Base-by-base conservation (phyloP, 2,113 vertebrate species). In the Formicarius rufipectus region DNA sequence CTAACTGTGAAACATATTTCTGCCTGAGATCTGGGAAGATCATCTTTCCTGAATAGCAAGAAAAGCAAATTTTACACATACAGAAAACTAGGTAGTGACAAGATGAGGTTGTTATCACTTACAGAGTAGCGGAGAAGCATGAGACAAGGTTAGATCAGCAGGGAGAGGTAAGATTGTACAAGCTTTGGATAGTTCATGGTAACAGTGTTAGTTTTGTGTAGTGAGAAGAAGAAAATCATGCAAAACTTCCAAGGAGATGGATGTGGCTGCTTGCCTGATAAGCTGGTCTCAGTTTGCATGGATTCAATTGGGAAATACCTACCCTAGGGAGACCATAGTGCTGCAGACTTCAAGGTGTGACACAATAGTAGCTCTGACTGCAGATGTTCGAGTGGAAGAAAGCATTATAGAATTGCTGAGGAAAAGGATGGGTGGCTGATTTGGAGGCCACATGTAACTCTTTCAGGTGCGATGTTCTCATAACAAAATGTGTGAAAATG, bases 401-500 rank as follows among this genome's bases (percentile, higher is more conserved):
- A 84, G 23, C 20, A 13, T 52, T 71, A 20, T 4, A 68, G 50
- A 69, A 23, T 31, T 47, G 24, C 12, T 75, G 80, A 59, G 66
- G 39, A 91, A 93, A 91, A 83, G 24, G 30, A 60, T 4, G 6
- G 20, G 24, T 71, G 68, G 56, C 35, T 87, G n/a, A 52, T 62
- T 84, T 89, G 60, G 39, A 63, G 37, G 35, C 9, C 23, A 47
- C 0, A 3, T 74, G 86, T 56, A 91, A 95, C 75, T 60, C 28
- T 94, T 90, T 94, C 69, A 95, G 83, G 39, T 91, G 77, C 84
- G 76, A 86, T 0, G 0, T 63, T 90, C 47, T 64, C 40, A 12
- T 87, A 78, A 87, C 27, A 84, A 89, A 92, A 86, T 31, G 37
- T 72, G 39, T 90, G 64, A 96, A 92, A 95, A 93, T 74, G 19